phyloP scores from a whole-genome alignment of 2,888 invertebrate genomes.

The Stenodema calcarata region DNA sequence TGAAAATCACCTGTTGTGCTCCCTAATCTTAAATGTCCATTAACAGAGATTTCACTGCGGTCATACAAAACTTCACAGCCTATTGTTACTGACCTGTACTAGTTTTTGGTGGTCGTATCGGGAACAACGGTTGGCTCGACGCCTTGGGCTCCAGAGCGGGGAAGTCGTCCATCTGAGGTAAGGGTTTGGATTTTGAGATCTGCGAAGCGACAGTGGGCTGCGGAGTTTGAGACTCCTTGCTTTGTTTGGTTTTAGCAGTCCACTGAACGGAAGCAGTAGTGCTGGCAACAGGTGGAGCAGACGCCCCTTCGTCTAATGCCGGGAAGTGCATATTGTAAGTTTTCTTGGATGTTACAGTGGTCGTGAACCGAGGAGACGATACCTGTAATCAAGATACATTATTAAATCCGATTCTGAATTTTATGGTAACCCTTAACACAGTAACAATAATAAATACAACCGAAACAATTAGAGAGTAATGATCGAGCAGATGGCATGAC shows the following conservation, averaged over 20 bases:
- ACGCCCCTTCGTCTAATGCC: constrained; percentile 48
- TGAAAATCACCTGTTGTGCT: no score
- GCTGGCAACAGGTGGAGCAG: constrained; percentile 19
- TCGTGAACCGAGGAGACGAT: constrained; percentile 51
- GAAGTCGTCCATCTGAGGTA: constrained; percentile 59
- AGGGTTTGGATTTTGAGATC: constrained; percentile 23
- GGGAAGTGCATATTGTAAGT: constrained; percentile 52
- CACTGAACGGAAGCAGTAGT: constrained; percentile 20
- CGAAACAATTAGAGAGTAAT: no score
- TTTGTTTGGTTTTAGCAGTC: constrained; percentile 51
- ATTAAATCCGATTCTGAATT: no score
- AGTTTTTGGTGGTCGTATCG: constrained; percentile 18
- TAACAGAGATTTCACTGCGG: no score
- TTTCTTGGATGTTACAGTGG: constrained; percentile 50
- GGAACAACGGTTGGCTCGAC: constrained; percentile 5
- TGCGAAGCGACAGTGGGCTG: not conserved
- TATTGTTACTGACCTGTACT: constrained; percentile 12
- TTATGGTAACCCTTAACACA: no score
- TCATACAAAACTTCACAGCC: not conserved
- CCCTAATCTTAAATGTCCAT: no score
- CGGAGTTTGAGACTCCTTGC: constrained; percentile 25
- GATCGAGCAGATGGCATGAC: no score
- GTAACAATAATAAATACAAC: no score
- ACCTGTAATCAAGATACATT: constrained; percentile 29
- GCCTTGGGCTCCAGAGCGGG: constrained; percentile 58